phyloP scores from a whole-genome alignment of 2,888 invertebrate genomes.

The Orthosia cruda region DNA sequence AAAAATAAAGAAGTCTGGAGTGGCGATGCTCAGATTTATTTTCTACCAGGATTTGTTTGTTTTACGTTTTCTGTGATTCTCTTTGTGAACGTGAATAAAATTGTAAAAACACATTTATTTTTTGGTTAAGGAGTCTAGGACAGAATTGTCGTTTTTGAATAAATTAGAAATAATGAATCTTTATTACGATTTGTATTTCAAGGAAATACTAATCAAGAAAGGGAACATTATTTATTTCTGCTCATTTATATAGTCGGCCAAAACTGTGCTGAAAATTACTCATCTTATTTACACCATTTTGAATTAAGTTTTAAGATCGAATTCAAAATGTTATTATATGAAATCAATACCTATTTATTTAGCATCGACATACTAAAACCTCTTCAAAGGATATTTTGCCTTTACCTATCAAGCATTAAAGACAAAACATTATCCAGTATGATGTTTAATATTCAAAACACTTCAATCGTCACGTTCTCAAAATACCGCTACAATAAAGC shows the following conservation, averaged over 20 bases:
- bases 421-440: slow-evolving; percentile 12
- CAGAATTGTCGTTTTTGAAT: not conserved
- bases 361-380: not conserved
- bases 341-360: not conserved
- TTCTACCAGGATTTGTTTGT: slow-evolving; percentile 7
- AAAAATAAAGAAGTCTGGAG: slow-evolving; percentile 23
- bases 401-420: slow-evolving; percentile 5
- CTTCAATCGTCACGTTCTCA: slow-evolving; percentile 20
- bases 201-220: not conserved
- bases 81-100: slow-evolving; percentile 33
- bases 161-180: not conserved
- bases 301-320: not conserved
- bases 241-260: not conserved
- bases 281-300: no score
- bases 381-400: slow-evolving; percentile 1
- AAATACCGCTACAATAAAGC: slow-evolving; percentile 45
- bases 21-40: slow-evolving; percentile 11
- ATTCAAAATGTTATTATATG: not conserved
- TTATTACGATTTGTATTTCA: not conserved
- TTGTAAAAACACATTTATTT: slow-evolving; percentile 18
- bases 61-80: slow-evolving; percentile 7
- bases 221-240: no score
- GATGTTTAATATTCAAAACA: slow-evolving; percentile 14
- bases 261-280: not conserved
- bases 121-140: not conserved